A percentile compares a stretch with the other conserved stretches of the same genome.
These are phyloP conservation scores for Cichladusa arquata DNA, from an alignment of 2,113 vertebrate genomes.

Conservation along the genomic window DNA sequence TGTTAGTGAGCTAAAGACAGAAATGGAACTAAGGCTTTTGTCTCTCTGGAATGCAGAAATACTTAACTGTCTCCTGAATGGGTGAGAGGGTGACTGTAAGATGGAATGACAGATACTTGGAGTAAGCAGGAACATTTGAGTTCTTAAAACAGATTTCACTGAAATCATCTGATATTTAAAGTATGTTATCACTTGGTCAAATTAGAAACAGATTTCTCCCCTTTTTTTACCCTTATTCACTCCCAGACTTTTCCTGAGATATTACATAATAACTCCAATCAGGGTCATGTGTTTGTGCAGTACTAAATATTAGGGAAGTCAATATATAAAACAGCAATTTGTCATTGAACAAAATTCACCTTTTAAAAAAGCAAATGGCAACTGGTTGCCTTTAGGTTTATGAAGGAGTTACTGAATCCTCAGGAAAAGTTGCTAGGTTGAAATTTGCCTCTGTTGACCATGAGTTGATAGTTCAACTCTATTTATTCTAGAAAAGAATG, in stretches of 20 bases:
- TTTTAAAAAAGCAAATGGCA: not conserved
- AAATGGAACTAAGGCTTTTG: not conserved
- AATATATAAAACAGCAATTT: not conserved
- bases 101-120: not conserved
- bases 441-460: not conserved
- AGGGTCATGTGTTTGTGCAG: not conserved
- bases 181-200: not conserved
- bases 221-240: not conserved
- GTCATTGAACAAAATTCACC: not conserved
- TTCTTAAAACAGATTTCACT: not conserved
- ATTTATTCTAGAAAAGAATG: not conserved
- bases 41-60: not conserved
- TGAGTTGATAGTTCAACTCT: not conserved
- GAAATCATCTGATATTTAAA: not conserved
- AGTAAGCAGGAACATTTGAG: not conserved
- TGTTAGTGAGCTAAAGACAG: not conserved
- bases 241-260: not conserved
- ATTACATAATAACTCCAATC: not conserved
- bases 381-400: not conserved
- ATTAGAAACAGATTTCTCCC: not conserved
- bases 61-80: not conserved
- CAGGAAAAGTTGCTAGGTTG: not conserved
- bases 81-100: not conserved
- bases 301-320: not conserved
- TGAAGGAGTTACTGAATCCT: not conserved